A percentile compares a stretch with the other conserved stretches of the same genome.
Conservation (phyloP, 2,797 vertebrate species). For the Brachyrhaphis roseni region DNA sequence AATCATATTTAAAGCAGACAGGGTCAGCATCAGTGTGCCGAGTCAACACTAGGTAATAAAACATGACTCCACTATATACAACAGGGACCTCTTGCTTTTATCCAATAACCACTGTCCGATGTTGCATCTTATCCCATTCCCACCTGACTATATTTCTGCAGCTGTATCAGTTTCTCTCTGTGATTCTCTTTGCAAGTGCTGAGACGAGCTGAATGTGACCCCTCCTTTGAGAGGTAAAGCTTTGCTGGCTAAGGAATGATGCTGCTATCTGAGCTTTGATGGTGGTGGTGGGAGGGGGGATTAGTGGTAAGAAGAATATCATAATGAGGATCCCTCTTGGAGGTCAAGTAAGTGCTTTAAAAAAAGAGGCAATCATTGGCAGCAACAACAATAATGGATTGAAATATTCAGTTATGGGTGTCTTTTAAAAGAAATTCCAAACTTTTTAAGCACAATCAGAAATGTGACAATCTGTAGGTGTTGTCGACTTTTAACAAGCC, state of each 20-base stretch:
- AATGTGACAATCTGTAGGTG: neutral
- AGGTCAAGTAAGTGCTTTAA: constrained; percentile 71
- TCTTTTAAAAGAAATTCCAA: constrained; percentile 25
- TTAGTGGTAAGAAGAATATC: constrained; percentile 49
- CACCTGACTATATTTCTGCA: constrained; percentile 41
- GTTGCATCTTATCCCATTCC: constrained; percentile 25
- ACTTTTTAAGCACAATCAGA: neutral
- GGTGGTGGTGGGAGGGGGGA: neutral
- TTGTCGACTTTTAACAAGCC: neutral
- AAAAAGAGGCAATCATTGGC: constrained; percentile 28
- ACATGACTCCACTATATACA: constrained; percentile 62
- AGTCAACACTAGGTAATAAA: constrained; percentile 64
- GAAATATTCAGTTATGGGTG: constrained; percentile 63
- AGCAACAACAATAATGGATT: neutral
- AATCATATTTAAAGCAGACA: constrained; percentile 7
- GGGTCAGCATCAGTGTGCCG: constrained; percentile 32
- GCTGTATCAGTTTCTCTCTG: constrained; percentile 56
- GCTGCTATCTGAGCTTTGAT: constrained; percentile 54
- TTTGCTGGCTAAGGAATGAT: constrained; percentile 61
- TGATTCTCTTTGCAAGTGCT: constrained; percentile 55
- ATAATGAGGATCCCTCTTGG: constrained; percentile 47
- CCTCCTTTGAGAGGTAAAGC: constrained; percentile 32
- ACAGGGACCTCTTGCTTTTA: constrained; percentile 25
- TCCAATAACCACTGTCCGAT: constrained; percentile 13
- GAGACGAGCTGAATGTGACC: constrained; percentile 71